Base-by-base conservation (phyloP, 1,140 invertebrate genomes). In the Pseudomyrmex flavicornis region DNA sequence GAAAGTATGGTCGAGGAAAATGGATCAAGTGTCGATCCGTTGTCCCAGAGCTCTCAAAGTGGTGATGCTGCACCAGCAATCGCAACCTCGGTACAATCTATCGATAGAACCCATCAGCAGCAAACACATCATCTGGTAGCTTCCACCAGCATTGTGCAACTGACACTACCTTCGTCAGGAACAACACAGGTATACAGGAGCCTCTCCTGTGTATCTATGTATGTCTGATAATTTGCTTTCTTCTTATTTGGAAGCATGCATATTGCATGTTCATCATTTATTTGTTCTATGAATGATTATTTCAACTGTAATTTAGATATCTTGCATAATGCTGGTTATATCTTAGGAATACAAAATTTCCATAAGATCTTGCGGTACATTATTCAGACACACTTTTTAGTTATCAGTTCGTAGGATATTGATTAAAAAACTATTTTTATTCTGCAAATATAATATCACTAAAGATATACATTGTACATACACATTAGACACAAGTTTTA, bases 1-100 rank as follows among this genome's bases (percentile, higher is more conserved):
- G 97, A 97, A 95, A 96, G 96, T 95, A 97, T 98, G 96, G 97
- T 97, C 92, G 97, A 97, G 95, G 97, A 97, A 95, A 97, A 97
- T 93, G 97, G 97, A 94, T 96, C 96, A 85, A 93, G 95, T 89
- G 95, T 95, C 91, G 96, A 96, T 94, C 96, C 96, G 87, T 92
- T 96, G 93, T 93, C 95, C 85, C 93, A 94, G 63, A 94, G 95
- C 68, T 95, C 95, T 50, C 95, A 95, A 83, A 94, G 93, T 88
- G 92, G 92, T 66, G 94, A 94, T 90, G 90, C 92, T 20, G 94
- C 94, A 35, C 95, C 93, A 44, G 91, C 95, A 54, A 95, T 95
- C 69, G 94, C 94, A 77, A 95, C 95, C 84, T 95, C 95, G 95
- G 95, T 95, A 95, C 95, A 95, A 89, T 91, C 93, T 83, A 79